Conservation (phyloP, 2,888 invertebrate species). For the Gerosis bhagava region DNA sequence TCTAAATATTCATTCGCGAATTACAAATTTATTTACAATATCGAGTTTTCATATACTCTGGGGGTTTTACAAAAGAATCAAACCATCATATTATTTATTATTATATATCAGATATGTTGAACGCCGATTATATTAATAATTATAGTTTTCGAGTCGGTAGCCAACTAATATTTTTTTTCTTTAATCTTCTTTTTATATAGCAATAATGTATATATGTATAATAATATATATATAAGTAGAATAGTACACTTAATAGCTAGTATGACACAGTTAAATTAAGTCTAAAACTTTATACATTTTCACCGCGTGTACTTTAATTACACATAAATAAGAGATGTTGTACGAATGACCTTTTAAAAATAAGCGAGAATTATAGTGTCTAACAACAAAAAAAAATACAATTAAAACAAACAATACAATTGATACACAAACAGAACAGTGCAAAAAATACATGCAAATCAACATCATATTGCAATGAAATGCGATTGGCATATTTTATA, state of each 20-base stretch:
- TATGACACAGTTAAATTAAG: conserved; percentile 80
- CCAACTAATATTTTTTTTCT: conserved; percentile 73
- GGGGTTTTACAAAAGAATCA: conserved; percentile 44
- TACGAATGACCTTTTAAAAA: conserved; percentile 35
- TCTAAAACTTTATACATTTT: conserved; percentile 75
- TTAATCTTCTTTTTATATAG: conserved; percentile 70
- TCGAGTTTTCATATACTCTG: conserved; percentile 47
- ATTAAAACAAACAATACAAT: not conserved
- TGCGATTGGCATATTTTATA: too few relatives aligned
- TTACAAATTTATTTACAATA: conserved; percentile 76
- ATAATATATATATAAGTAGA: conserved; percentile 74
- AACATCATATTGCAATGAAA: too few relatives aligned
- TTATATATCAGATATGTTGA: conserved; percentile 45
- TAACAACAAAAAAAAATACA: conserved; percentile 14
- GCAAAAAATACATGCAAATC: not conserved
- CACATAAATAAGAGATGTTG: conserved; percentile 70
- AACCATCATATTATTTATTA: conserved; percentile 34
- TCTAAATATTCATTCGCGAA: conserved; percentile 60
- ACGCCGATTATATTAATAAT: conserved; percentile 40
- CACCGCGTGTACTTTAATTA: conserved; percentile 75
- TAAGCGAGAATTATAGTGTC: conserved; percentile 29
- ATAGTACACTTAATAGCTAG: conserved; percentile 76
- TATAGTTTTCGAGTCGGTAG: conserved; percentile 57
- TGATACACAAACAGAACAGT: not conserved
- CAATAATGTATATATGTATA: conserved; percentile 64